Evolutionary conservation across 1,140 invertebrate genomes (phyloP).

Genomic region (Lasioglossum albipes): DNA sequence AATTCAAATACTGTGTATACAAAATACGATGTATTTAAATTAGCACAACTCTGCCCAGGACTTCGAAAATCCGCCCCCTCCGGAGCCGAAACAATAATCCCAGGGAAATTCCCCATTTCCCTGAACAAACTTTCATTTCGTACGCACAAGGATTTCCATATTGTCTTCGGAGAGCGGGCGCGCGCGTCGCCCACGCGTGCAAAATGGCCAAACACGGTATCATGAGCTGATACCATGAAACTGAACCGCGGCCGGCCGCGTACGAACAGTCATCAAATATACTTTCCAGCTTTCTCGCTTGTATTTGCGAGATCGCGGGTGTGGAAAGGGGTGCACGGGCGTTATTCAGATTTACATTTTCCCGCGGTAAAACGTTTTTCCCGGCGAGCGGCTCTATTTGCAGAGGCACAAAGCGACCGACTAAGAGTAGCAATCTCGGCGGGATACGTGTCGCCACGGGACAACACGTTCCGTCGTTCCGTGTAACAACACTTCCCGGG

Average conservation of each 20-base stretch:
- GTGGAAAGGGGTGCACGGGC: background rate
- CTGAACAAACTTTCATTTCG: too few species aligned
- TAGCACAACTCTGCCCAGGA: too few species aligned
- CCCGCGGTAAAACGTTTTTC: background rate
- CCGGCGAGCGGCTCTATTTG: constrained; percentile 13
- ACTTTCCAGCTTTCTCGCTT: background rate
- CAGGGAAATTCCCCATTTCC: too few species aligned
- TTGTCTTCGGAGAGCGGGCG: too few species aligned
- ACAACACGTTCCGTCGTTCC: constrained; percentile 24
- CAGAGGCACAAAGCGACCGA: constrained; percentile 13
- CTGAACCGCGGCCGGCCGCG: too few species aligned
- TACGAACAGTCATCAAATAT: background rate
- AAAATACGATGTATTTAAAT: too few species aligned
- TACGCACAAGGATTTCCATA: too few species aligned
- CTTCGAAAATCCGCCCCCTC: too few species aligned
- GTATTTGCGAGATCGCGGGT: background rate
- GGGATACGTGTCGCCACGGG: constrained; percentile 23
- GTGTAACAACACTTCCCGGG: constrained; percentile 3
- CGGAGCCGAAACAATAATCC: too few species aligned
- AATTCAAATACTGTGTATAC: too few species aligned
- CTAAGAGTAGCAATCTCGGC: constrained; percentile 39
- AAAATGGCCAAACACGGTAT: background rate
- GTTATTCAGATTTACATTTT: background rate
- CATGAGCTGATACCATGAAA: background rate
- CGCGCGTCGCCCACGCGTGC: too few species aligned